These are phyloP conservation scores for Lagenorhynchus albirostris DNA, from an alignment of 2,113 vertebrate species.

Conservation along the genomic window DNA sequence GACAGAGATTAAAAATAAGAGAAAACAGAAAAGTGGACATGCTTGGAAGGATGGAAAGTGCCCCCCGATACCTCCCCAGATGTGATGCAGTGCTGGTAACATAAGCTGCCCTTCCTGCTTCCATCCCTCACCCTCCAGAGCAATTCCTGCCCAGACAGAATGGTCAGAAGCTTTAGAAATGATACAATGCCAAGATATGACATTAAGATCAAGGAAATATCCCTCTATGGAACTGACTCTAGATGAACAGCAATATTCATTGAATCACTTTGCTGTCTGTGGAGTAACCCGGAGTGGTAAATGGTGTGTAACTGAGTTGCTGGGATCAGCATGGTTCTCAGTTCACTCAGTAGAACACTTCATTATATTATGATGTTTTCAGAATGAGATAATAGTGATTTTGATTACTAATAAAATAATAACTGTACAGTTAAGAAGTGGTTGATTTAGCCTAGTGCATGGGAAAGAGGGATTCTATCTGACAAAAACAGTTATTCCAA, in stretches of 20 bases:
- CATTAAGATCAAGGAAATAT: neutral
- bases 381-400: neutral
- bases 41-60: neutral
- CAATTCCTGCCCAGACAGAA: neutral
- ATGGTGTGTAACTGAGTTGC: neutral
- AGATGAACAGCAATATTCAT: neutral
- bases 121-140: neutral
- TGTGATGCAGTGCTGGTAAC: neutral
- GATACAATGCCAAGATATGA: neutral
- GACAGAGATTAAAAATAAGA: neutral
- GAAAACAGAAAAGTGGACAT: neutral
- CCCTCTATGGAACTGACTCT: neutral
- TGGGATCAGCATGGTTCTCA: neutral
- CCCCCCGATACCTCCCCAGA: accelerated
- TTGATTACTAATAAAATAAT: neutral
- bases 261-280: neutral
- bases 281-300: neutral
- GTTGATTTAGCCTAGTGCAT: neutral
- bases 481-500: neutral
- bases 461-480: neutral
- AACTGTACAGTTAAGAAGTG: neutral
- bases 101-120: neutral
- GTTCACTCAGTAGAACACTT: neutral
- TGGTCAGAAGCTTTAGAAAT: neutral
- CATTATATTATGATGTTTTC: neutral